Conservation (phyloP, 2,888 invertebrate genomes). For the Dromius quadrimaculatus region DNA sequence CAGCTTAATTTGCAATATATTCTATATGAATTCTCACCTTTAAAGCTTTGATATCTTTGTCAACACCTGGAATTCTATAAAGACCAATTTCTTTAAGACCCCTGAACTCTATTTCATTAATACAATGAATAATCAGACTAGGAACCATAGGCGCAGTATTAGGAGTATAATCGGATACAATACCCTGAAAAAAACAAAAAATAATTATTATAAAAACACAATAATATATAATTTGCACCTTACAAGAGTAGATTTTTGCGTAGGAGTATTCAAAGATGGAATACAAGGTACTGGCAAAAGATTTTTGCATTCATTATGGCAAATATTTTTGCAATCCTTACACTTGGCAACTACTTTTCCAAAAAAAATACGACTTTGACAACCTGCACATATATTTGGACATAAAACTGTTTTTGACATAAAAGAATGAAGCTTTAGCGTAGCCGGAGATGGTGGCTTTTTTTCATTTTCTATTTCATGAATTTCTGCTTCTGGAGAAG, state of each 20-base stretch:
- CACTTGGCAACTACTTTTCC: conserved; percentile 87
- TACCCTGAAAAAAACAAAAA: conserved; percentile 75
- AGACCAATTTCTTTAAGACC: conserved; percentile 90
- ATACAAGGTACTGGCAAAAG: conserved; percentile 89
- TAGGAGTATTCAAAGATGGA: conserved; percentile 77
- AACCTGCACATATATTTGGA: conserved; percentile 84
- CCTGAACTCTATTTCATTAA: conserved; percentile 92
- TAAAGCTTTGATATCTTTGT: conserved; percentile 86
- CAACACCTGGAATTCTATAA: conserved; percentile 91
- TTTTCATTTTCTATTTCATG: neutral
- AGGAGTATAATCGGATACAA: conserved; percentile 90
- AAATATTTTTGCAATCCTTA: conserved; percentile 84
- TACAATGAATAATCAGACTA: conserved; percentile 91
- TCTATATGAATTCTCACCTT: no score
- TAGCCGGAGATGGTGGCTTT: conserved; percentile 3
- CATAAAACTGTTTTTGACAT: conserved; percentile 82
- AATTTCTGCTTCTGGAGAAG: neutral
- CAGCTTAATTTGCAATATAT: no score
- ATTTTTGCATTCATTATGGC: conserved; percentile 88
- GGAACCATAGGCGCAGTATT: conserved; percentile 92
- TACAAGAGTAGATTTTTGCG: conserved; percentile 67
- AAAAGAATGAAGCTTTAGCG: conserved; percentile 72
- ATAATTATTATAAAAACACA: conserved; percentile 48
- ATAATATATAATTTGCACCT: conserved; percentile 57
- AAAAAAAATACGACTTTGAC: conserved; percentile 86